These are phyloP conservation scores for Zoanthus sansibaricus DNA, from an alignment of 92 coral and sea anemone genomes.

Conservation along the genomic window DNA sequence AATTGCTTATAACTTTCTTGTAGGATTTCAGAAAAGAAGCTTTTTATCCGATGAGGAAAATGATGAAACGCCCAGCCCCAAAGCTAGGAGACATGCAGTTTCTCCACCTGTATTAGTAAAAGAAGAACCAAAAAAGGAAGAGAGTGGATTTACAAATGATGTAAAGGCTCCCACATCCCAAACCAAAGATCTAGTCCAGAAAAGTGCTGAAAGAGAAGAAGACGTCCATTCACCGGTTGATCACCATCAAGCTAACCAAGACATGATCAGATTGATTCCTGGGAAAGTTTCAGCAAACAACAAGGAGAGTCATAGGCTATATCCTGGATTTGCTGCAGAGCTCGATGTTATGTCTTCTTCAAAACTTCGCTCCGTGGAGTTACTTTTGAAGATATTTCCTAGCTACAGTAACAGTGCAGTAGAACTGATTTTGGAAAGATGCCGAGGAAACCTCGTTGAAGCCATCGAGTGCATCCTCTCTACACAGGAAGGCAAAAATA, in stretches of 20 bases:
- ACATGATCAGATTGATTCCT: slow-evolving; percentile 44
- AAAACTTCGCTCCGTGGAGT: slow-evolving; percentile 77
- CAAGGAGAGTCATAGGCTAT: not conserved
- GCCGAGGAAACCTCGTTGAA: slow-evolving; percentile 91
- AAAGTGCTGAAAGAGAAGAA: not conserved
- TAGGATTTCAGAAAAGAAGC: slow-evolving; percentile 73
- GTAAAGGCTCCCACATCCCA: slow-evolving; percentile 18
- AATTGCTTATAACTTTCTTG: not conserved
- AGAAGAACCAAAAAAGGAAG: slow-evolving; percentile 40
- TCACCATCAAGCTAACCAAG: slow-evolving; percentile 24
- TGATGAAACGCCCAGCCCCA: slow-evolving; percentile 65
- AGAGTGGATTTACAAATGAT: slow-evolving; percentile 31
- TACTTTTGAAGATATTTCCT: slow-evolving; percentile 86
- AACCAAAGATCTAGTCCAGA: not conserved
- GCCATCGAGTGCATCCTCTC: slow-evolving; percentile 87
- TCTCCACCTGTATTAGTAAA: slow-evolving; percentile 79
- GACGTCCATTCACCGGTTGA: slow-evolving; percentile 16
- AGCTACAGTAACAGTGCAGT: slow-evolving; percentile 79
- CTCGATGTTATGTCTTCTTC: slow-evolving; percentile 52
- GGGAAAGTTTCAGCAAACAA: slow-evolving; percentile 50
- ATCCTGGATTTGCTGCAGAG: slow-evolving; percentile 61
- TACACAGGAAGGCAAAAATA: slow-evolving; percentile 60
- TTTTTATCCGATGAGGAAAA: slow-evolving; percentile 66
- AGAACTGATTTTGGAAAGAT: slow-evolving; percentile 83
- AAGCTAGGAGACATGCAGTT: slow-evolving; percentile 69